A percentile compares a stretch with the other conserved stretches of the same genome.
Conservation (phyloP, 1,140 invertebrate genomes). For the Vanessa atalanta region DNA sequence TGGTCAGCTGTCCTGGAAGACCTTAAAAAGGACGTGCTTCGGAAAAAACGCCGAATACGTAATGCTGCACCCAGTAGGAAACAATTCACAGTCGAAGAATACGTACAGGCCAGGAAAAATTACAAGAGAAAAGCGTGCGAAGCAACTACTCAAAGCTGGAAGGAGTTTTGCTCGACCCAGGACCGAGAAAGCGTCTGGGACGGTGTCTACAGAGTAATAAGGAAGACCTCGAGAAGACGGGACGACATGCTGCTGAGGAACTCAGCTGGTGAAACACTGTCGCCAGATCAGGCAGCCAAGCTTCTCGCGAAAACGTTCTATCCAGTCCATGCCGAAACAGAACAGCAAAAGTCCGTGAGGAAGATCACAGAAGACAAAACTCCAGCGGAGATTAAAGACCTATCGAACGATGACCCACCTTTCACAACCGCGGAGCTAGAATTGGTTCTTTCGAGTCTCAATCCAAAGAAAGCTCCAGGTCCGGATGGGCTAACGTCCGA, state of each 20-base stretch:
- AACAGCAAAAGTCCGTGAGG: not conserved
- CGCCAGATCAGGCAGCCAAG: conserved; percentile 21
- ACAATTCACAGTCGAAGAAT: not conserved
- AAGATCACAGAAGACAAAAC: not conserved
- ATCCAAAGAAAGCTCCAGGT: conserved; percentile 15
- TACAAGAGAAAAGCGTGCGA: too few species aligned
- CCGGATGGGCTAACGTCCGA: conserved; percentile 35
- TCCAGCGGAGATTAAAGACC: conserved; percentile 10
- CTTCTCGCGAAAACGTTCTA: conserved; percentile 39
- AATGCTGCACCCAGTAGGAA: conserved; percentile 5
- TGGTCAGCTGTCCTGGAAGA: too few species aligned
- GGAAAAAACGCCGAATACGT: too few species aligned
- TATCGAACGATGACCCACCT: conserved; percentile 14
- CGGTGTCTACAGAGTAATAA: conserved; percentile 5
- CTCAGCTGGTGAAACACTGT: not conserved
- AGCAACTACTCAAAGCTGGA: not conserved
- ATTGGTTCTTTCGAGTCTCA: not conserved
- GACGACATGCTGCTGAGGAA: conserved; percentile 24
- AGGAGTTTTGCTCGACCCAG: conserved; percentile 1
- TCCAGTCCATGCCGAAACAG: conserved; percentile 3
- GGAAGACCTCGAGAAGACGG: conserved; percentile 4
- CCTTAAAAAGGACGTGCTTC: too few species aligned
- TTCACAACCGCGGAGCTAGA: conserved; percentile 16
- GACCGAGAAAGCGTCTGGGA: conserved; percentile 20
- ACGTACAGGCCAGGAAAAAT: too few species aligned